Evolutionary conservation across 2,888 invertebrate genomes (phyloP), one percentile per base, ranked within the genome.

Genomic region (Achlya flavicornis): DNA sequence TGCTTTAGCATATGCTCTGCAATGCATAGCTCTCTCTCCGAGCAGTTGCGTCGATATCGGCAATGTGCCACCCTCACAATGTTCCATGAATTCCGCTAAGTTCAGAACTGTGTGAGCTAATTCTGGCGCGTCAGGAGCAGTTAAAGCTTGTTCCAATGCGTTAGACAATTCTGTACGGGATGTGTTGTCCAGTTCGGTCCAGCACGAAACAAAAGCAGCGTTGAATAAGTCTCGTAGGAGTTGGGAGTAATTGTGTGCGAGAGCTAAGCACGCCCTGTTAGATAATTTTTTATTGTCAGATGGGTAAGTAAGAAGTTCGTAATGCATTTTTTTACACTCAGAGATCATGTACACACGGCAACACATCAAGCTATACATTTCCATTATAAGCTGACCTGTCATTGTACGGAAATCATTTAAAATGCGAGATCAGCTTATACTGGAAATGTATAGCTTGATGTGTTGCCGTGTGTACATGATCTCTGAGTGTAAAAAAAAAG

Each of bases 71-170:
- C 98, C 97, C 81, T 99, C 99, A 81, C 99, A 99, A 84, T 99
- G 99, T 80, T 99, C 99, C 98, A 99, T 99, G 81, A 99, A 99
- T 88, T 99, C 99, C 0, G 99, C 99, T 69, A 99, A 93, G 92
- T 99, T 99, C 14, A 99, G 94, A 68, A 99, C 97, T 0, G 98
- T 98, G 81, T 99, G 99, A 0, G 98, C 99, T 58, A 99, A 96
- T 86, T 99, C 99, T 0, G 99, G 98, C 63, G 99, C 96, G 83
- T 99, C 99, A 5, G 98, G 98, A 0, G 98, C 98, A 66, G 96
- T 96, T 8, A 99, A 90, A 0, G 99, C 99, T 83, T 98, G 97
- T 76, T 98, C 97, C 41, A 99, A 90, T 41, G 97, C 98, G 63
- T 95, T 95, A 10, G 99, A 97, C 3, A 99, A 94, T 79, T 98